A percentile compares a stretch with the other conserved stretches of the same genome.
phyloP scores from a whole-genome alignment of 2,113 vertebrate species.

The Oncorhynchus tshawytscha region DNA sequence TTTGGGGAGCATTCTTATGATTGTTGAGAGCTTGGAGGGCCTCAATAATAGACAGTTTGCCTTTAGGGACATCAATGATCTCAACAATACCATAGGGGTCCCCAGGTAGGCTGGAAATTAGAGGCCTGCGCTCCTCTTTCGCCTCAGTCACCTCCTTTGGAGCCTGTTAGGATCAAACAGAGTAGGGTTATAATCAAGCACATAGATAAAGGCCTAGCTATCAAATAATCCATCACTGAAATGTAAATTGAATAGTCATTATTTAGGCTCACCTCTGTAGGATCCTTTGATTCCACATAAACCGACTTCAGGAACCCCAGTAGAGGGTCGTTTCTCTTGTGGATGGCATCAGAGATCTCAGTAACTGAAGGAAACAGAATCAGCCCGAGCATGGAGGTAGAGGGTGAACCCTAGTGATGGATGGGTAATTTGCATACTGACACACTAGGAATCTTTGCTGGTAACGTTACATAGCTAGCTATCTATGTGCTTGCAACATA shows the following conservation, averaged over 20 bases:
- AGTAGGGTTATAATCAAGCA: background rate
- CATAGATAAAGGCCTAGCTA: background rate
- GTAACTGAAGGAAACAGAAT: background rate
- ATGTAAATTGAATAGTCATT: too few relatives aligned
- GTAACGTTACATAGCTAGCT: background rate
- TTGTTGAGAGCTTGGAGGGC: slow-evolving; percentile 82
- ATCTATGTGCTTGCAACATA: too few relatives aligned
- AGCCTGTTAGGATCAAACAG: slow-evolving; percentile 22
- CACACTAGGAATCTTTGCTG: too few relatives aligned
- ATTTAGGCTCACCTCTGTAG: slow-evolving; percentile 71
- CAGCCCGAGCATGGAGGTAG: too few relatives aligned
- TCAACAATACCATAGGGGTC: slow-evolving; percentile 53
- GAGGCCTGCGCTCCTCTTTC: slow-evolving; percentile 67
- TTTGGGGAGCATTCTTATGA: slow-evolving; percentile 79
- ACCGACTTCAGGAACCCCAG: slow-evolving; percentile 77
- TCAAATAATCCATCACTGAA: background rate
- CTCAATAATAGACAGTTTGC: slow-evolving; percentile 85
- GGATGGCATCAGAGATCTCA: slow-evolving; percentile 49
- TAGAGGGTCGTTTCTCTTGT: slow-evolving; percentile 76
- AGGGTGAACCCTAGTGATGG: too few relatives aligned
- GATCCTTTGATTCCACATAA: slow-evolving; percentile 86
- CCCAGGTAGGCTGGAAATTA: slow-evolving; percentile 62
- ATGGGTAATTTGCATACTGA: too few relatives aligned
- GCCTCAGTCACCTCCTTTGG: background rate
- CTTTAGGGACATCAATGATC: slow-evolving; percentile 78